Evolutionary conservation across 2,888 invertebrate species (phyloP), one percentile per base, ranked within the genome.

Genomic region (Drosophila limbata): DNA sequence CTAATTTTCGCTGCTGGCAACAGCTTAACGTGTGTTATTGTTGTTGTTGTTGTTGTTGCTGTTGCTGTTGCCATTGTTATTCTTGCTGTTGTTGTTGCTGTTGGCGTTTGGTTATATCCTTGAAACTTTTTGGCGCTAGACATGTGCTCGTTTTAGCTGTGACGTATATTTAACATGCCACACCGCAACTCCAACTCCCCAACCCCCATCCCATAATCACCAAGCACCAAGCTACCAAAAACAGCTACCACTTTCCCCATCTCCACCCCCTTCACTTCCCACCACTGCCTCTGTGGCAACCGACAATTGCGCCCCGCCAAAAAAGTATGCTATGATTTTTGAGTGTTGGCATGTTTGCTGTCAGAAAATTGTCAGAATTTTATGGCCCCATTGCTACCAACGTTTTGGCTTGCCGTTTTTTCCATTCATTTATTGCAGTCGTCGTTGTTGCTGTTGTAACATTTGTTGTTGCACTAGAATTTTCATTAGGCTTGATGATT

Each of bases 261-360:
- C 47, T 8, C 19, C 17, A 11, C 40, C 17, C 10, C 17, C 25
- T 10, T 9, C 15, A 0, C 31, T 1, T 5, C n/a, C 8, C 6
- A 6, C 11, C 31, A 11, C 6, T 44, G 44, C 44, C 44, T 2
- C 44, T 44, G 44, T 42, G 42, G 35, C 57, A 48, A 31, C 28
- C 48, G 15, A 59, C 47, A 59, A 48, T 47, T 47, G 47, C 37
- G 21, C 55, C 40, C 31, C 31, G 51, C 63, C 75, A 52, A 59
- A 79, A 79, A 73, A 77, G 73, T 63, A 74, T 73, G 83, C 78
- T 78, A 88, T 65, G 72, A 73, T 84, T 84, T 84, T 84, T 84
- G 89, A 88, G 86, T 86, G 89, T 86, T 86, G 86, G 86, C 86
- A 86, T 86, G 86, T 86, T 86, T 83, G 88, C 85, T 86, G 89